These are phyloP conservation scores for Solenopsis fugax DNA, from an alignment of 1,140 invertebrate genomes.

Conservation along the genomic window DNA sequence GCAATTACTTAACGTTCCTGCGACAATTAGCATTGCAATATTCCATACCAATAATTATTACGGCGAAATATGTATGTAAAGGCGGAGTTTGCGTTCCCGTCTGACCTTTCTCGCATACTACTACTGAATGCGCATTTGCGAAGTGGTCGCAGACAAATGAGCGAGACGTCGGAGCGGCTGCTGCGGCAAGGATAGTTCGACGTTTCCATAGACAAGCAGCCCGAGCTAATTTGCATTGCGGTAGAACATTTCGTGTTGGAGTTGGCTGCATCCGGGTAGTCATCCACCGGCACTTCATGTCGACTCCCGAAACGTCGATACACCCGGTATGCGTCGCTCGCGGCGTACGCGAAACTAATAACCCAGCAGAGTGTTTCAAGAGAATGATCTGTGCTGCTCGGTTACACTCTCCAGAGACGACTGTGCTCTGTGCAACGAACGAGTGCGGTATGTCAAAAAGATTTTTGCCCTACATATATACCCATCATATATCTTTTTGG, in stretches of 20 bases:
- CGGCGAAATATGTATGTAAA: slow-evolving; percentile 1
- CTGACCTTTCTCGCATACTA: slow-evolving; percentile 1
- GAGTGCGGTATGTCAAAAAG: background rate
- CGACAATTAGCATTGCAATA: background rate
- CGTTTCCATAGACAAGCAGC: slow-evolving; percentile 53
- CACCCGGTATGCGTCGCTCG: slow-evolving; percentile 37
- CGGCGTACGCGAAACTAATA: slow-evolving; percentile 58
- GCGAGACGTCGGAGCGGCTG: slow-evolving; percentile 18
- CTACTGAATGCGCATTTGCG: slow-evolving; percentile 41
- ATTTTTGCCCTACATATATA: background rate
- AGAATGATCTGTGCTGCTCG: slow-evolving; percentile 28
- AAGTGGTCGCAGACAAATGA: slow-evolving; percentile 51
- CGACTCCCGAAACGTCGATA: slow-evolving; percentile 60
- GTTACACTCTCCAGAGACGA: background rate
- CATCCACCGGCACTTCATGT: slow-evolving; percentile 55
- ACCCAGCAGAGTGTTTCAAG: slow-evolving; percentile 24
- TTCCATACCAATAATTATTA: slow-evolving; percentile 29
- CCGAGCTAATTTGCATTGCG: slow-evolving; percentile 78
- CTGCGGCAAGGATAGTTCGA: slow-evolving; percentile 59
- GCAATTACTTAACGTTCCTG: background rate
- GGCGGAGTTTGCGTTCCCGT: background rate
- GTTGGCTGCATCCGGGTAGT: slow-evolving; percentile 61
- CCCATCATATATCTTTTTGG: background rate
- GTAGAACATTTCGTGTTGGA: slow-evolving; percentile 73
- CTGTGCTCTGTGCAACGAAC: background rate